A percentile compares a stretch with the other conserved stretches of the same genome.
These are phyloP conservation scores for Orchesella cincta DNA, from an alignment of 1,140 invertebrate species.

Conservation along the genomic window DNA sequence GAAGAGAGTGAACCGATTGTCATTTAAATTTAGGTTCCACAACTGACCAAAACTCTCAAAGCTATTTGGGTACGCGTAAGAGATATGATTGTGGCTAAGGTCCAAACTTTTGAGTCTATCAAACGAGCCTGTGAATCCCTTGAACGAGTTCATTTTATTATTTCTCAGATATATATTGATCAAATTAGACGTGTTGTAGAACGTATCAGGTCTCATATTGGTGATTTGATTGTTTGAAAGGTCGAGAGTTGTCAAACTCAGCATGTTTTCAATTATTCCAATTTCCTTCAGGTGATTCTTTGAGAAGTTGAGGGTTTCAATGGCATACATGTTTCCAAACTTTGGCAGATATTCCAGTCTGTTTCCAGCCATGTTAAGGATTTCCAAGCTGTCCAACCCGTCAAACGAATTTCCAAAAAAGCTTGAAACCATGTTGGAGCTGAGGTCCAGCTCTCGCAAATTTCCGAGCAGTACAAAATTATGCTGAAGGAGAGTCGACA, in stretches of 20 bases:
- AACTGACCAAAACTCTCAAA: slow-evolving; percentile 78
- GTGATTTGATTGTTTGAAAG: slow-evolving; percentile 63
- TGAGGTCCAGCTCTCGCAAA: slow-evolving; percentile 71
- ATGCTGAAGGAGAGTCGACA: slow-evolving; percentile 69
- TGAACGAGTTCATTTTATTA: slow-evolving; percentile 73
- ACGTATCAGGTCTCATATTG: slow-evolving; percentile 52
- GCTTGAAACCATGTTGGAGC: slow-evolving; percentile 72
- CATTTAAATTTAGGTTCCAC: slow-evolving; percentile 66
- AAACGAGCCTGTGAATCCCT: slow-evolving; percentile 64
- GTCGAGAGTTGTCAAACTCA: slow-evolving; percentile 68
- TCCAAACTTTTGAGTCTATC: slow-evolving; percentile 67
- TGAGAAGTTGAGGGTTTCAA: slow-evolving; percentile 43
- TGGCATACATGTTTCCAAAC: slow-evolving; percentile 39
- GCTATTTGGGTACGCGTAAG: slow-evolving; percentile 76
- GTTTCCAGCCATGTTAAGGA: slow-evolving; percentile 53
- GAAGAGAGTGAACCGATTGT: slow-evolving; percentile 79
- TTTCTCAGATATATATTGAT: slow-evolving; percentile 54
- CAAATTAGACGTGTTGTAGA: slow-evolving; percentile 53
- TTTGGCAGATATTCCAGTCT: slow-evolving; percentile 48
- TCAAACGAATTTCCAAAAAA: slow-evolving; percentile 54
- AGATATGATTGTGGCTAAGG: slow-evolving; percentile 73
- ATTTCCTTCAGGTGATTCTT: slow-evolving; percentile 45
- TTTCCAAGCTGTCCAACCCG: slow-evolving; percentile 43
- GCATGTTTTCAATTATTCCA: slow-evolving; percentile 54
- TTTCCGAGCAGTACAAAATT: slow-evolving; percentile 76